Percentiles rank a stretch among this genome's conserved stretches.
Evolutionary conservation across 2,113 vertebrate species (phyloP).

Genomic region (Xyliphius kryptos): DNA sequence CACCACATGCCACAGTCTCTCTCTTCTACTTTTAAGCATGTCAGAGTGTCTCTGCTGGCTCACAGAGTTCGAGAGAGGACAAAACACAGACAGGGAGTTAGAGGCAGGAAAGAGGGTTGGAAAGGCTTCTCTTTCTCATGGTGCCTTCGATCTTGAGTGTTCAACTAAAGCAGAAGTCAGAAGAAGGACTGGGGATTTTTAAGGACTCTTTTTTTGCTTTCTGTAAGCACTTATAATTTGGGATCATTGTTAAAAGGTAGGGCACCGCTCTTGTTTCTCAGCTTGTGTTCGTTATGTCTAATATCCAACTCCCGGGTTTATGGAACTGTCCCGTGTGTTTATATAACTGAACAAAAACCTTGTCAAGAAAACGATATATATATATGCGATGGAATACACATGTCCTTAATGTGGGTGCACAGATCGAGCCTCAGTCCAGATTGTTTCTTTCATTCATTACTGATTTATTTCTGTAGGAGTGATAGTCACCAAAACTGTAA

Average conservation of each 20-base stretch:
- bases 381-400: neutral
- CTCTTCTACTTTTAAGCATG: constrained; percentile 46
- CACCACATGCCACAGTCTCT: no score
- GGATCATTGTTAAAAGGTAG: constrained; percentile 29
- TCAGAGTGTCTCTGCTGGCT: constrained; percentile 48
- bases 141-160: constrained; percentile 17
- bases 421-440: no score
- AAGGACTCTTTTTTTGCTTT: constrained; percentile 18
- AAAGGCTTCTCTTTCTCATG: constrained; percentile 47
- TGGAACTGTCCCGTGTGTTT: neutral
- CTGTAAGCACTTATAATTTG: constrained; percentile 2
- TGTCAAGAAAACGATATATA: neutral
- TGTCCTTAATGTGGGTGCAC: neutral
- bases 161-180: constrained; percentile 47
- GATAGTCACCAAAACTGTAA: no score
- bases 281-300: constrained; percentile 4
- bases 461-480: no score
- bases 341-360: constrained; percentile 4
- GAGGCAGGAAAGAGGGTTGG: constrained; percentile 33
- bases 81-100: constrained; percentile 42
- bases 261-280: constrained; percentile 7
- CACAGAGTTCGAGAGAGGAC: constrained; percentile 43
- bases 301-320: no score
- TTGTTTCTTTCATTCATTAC: no score
- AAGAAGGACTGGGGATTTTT: constrained; percentile 41